Conservation (phyloP, 2,888 invertebrate species). For the Gerosis bhagava region DNA sequence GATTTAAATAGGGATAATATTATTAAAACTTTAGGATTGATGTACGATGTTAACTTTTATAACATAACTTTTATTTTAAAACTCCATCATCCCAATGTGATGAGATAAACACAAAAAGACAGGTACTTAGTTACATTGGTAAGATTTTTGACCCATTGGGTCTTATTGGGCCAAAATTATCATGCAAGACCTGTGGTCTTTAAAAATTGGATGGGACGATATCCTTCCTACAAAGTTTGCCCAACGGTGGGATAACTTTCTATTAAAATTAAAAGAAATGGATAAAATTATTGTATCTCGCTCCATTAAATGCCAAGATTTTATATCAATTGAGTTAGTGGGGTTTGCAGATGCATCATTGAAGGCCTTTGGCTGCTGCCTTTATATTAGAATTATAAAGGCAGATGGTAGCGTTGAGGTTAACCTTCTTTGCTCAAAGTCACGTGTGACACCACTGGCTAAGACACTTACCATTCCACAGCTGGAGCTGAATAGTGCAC, state of each 20-base stretch:
- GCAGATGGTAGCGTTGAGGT: conserved; percentile 7
- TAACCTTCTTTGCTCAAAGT: conserved; percentile 27
- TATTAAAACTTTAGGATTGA: too few relatives aligned
- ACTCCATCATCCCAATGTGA: too few relatives aligned
- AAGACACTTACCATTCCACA: conserved; percentile 23
- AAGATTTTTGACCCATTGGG: conserved; percentile 33
- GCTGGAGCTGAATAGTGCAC: conserved; percentile 2
- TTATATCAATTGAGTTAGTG: conserved; percentile 28
- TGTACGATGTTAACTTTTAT: too few relatives aligned
- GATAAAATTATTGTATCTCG: too few relatives aligned
- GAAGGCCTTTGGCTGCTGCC: conserved; percentile 27
- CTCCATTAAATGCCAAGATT: too few relatives aligned
- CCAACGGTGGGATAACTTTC: too few relatives aligned
- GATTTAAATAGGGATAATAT: conserved; percentile 20
- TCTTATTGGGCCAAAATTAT: conserved; percentile 31
- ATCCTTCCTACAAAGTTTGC: conserved; percentile 13
- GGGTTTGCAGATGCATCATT: conserved; percentile 28
- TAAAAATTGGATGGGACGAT: conserved; percentile 22
- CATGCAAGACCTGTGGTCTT: conserved; percentile 30
- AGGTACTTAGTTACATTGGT: conserved; percentile 31
- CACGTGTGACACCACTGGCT: conserved; percentile 20
- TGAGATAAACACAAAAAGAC: too few relatives aligned
- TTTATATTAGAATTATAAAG: conserved; percentile 27
- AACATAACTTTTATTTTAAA: too few relatives aligned
- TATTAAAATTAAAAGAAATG: too few relatives aligned